Evolutionary conservation across 2,113 vertebrate genomes (phyloP).

Genomic region (Oryzias celebensis): DNA sequence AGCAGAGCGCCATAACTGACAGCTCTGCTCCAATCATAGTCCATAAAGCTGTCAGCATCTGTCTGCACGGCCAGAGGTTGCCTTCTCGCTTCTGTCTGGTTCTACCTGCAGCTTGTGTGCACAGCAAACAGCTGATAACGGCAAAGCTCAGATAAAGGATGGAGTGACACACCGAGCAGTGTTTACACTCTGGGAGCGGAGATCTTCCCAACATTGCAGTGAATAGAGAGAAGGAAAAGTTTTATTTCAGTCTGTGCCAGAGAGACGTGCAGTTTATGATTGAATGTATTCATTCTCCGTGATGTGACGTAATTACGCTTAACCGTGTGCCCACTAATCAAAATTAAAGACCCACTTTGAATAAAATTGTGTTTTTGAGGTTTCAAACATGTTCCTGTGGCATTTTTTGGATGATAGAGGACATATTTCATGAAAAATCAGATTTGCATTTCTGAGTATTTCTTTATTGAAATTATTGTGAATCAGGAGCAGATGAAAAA

Average conservation of each 20-base stretch:
- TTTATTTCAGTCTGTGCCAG: slow-evolving; percentile 18
- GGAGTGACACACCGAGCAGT: slow-evolving; percentile 32
- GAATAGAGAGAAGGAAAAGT: slow-evolving; percentile 47
- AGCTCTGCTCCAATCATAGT: slow-evolving; percentile 51
- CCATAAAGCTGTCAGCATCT: slow-evolving; percentile 59
- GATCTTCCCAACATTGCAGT: slow-evolving; percentile 38
- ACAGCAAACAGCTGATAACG: slow-evolving; percentile 66
- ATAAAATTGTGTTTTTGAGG: no score
- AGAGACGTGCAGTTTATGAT: neutral
- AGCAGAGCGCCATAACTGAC: slow-evolving; percentile 47
- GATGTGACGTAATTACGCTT: no score
- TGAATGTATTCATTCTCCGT: no score
- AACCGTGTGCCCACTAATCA: no score
- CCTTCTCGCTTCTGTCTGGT: slow-evolving; percentile 36
- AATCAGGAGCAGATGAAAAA: no score
- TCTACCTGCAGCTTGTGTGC: slow-evolving; percentile 43
- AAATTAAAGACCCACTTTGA: no score
- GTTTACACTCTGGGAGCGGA: slow-evolving; percentile 42
- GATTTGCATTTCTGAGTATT: no score
- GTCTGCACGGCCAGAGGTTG: slow-evolving; percentile 40
- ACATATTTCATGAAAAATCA: no score
- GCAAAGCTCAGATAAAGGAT: slow-evolving; percentile 48
- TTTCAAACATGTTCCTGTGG: no score
- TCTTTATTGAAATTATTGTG: no score
- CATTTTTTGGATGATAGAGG: no score